These are phyloP conservation scores for Popillia japonica DNA, from an alignment of 1,140 invertebrate species.

Conservation along the genomic window DNA sequence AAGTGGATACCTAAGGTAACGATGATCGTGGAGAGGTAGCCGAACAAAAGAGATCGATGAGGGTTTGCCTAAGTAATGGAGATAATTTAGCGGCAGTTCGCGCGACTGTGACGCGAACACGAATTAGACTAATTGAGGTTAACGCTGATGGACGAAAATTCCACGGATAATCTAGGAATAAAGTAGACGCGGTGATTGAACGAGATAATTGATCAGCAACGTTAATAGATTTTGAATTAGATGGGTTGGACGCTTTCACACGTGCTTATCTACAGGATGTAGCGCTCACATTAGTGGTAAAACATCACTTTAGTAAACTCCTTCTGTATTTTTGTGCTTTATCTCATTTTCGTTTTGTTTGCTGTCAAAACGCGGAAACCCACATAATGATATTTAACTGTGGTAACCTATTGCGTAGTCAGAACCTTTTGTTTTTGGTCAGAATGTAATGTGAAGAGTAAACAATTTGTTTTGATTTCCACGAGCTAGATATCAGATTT, in stretches of 20 bases:
- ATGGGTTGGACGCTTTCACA: neutral
- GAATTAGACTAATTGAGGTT: slow-evolving; percentile 5
- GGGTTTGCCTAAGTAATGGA: neutral
- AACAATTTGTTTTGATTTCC: no score
- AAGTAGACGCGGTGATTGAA: neutral
- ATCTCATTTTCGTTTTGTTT: no score
- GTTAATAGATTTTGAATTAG: neutral
- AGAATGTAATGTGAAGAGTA: no score
- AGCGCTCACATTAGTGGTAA: no score
- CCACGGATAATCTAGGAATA: neutral
- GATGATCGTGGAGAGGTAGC: neutral
- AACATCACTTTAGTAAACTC: no score
- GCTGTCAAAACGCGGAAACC: no score
- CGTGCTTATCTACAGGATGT: neutral
- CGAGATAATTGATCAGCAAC: neutral
- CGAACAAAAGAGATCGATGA: neutral
- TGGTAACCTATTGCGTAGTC: no score
- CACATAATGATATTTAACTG: no score
- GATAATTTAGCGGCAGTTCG: neutral
- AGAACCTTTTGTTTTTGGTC: no score
- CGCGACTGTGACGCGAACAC: neutral
- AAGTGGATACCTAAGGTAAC: neutral
- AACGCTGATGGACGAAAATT: slow-evolving; percentile 21
- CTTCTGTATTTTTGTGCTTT: no score
- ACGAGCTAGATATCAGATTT: no score